phyloP scores from a whole-genome alignment of 35 echinoderm and acorn worm genomes.

The Acanthaster planci region DNA sequence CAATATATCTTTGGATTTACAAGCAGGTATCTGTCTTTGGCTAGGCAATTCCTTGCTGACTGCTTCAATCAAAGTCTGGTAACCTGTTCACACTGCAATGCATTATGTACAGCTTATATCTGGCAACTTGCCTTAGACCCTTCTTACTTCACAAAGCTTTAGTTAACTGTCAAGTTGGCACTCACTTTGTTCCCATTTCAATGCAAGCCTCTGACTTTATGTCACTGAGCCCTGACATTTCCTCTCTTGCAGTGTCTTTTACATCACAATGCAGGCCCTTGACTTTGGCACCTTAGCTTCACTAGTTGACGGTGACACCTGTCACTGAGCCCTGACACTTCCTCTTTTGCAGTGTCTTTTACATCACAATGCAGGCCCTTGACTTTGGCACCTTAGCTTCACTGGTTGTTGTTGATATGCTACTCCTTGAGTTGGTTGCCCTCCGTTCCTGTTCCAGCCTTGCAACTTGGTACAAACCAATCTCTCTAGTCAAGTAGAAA shows the following conservation, averaged over 20 bases:
- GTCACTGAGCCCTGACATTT: neutral
- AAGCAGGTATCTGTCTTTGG: no score
- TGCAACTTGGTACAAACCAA: neutral
- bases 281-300: neutral
- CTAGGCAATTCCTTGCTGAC: no score
- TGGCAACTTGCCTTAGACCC: neutral
- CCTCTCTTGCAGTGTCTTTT: neutral
- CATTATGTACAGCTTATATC: no score
- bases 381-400: constrained; percentile 4
- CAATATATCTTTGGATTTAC: no score
- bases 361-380: constrained; percentile 4
- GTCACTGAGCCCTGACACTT: neutral
- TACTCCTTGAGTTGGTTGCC: neutral
- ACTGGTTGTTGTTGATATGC: neutral
- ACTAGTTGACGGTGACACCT: neutral
- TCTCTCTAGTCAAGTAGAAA: neutral
- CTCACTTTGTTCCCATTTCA: neutral
- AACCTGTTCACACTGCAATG: no score
- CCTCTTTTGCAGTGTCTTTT: neutral
- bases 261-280: neutral
- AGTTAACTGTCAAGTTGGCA: neutral
- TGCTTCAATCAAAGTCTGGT: no score
- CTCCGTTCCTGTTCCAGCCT: neutral
- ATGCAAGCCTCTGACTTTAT: neutral
- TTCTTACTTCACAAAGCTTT: neutral